Percentiles rank a stretch among this genome's conserved stretches.
Conservation (phyloP, 2,888 invertebrate species). For the Hecatera dysodea region DNA sequence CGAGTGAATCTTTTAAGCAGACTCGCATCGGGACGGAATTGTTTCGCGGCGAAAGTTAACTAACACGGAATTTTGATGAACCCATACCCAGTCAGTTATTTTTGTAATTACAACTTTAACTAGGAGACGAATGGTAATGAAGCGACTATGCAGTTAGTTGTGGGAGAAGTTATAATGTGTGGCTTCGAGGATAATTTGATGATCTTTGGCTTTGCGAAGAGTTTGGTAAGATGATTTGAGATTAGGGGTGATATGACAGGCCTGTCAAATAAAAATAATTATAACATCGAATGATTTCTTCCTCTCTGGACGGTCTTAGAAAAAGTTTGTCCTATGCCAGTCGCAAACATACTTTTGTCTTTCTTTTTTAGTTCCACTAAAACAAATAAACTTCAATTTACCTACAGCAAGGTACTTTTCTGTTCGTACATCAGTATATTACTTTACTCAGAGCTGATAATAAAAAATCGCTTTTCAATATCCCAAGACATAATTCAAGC, state of each 20-base stretch:
- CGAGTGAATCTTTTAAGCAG: slow-evolving; percentile 65
- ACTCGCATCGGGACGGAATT: slow-evolving; percentile 69
- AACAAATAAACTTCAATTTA: too few relatives aligned
- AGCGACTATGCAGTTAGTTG: slow-evolving; percentile 41
- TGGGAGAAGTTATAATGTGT: slow-evolving; percentile 1
- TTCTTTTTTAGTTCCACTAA: too few relatives aligned
- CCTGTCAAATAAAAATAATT: too few relatives aligned
- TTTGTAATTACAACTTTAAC: slow-evolving; percentile 74
- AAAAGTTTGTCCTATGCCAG: too few relatives aligned
- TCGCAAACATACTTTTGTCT: too few relatives aligned
- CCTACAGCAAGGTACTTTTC: not conserved
- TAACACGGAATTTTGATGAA: slow-evolving; percentile 79
- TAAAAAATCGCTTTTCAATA: slow-evolving; percentile 65
- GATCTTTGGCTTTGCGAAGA: not conserved
- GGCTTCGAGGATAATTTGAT: slow-evolving; percentile 14
- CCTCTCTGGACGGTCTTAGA: too few relatives aligned
- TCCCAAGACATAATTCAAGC: slow-evolving; percentile 57
- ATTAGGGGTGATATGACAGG: not conserved
- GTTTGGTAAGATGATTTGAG: not conserved
- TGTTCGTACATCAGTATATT: not conserved
- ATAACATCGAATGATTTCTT: too few relatives aligned
- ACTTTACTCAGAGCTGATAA: slow-evolving; percentile 19
- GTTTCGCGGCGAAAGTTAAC: slow-evolving; percentile 77
- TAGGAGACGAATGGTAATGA: slow-evolving; percentile 66
- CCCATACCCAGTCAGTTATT: slow-evolving; percentile 71